Evolutionary conservation across 2,888 invertebrate genomes (phyloP).

Genomic region (Leptura quadrifasciata): DNA sequence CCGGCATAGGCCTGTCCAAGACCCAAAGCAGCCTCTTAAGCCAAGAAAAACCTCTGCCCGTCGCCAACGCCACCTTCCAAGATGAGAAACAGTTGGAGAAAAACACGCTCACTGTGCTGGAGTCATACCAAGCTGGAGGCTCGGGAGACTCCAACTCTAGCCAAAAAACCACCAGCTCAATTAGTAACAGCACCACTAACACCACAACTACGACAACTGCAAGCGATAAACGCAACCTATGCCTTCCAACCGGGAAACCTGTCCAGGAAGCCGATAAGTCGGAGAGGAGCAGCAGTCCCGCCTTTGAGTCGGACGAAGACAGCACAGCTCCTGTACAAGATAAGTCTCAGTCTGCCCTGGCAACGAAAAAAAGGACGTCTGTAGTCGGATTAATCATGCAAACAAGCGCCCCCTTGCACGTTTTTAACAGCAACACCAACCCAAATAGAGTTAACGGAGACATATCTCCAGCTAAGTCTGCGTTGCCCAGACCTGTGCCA

Average conservation of each 20-base stretch:
- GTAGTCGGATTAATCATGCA: conserved; percentile 83
- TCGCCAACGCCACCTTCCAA: conserved; percentile 58
- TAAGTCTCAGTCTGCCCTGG: conserved; percentile 54
- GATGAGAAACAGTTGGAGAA: conserved; percentile 47
- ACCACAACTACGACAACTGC: conserved; percentile 75
- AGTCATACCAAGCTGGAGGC: conserved; percentile 64
- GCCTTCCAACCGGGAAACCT: conserved; percentile 39
- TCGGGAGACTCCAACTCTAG: conserved; percentile 79
- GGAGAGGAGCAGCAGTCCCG: conserved; percentile 93
- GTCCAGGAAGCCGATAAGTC: conserved; percentile 78
- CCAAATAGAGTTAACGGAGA: conserved; percentile 76
- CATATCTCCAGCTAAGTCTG: conserved; percentile 38
- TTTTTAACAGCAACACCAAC: conserved; percentile 68
- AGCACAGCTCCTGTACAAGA: conserved; percentile 74
- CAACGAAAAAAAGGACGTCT: conserved; percentile 79
- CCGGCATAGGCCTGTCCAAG: conserved; percentile 89
- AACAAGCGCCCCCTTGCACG: conserved; percentile 76
- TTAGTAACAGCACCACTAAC: conserved; percentile 77
- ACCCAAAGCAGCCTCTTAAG: conserved; percentile 81
- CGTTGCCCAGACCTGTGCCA: conserved; percentile 21
- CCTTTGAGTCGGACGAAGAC: conserved; percentile 96
- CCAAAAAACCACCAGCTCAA: conserved; percentile 78
- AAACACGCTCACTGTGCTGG: conserved; percentile 62
- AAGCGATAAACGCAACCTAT: conserved; percentile 70
- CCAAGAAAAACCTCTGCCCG: conserved; percentile 79